Conservation (phyloP, 1,140 invertebrate genomes). For the Teleopsis dalmanni region DNA sequence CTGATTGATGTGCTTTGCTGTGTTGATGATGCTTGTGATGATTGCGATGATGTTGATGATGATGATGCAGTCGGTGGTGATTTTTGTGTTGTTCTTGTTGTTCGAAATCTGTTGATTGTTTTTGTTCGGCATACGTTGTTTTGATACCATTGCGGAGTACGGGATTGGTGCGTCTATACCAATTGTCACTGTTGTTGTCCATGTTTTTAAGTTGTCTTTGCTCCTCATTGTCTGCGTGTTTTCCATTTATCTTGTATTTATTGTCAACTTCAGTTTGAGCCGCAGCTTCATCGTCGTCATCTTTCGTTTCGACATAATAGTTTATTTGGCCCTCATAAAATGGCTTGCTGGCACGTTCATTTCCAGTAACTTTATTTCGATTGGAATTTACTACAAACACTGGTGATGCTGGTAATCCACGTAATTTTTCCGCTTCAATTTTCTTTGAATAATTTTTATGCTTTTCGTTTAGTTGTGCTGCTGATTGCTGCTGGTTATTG, state of each 20-base stretch:
- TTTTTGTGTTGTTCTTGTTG: constrained; percentile 3
- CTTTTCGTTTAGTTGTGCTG: no score
- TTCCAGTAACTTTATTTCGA: neutral
- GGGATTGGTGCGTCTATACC: constrained; percentile 34
- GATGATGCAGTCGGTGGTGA: constrained; percentile 10
- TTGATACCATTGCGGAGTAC: constrained; percentile 31
- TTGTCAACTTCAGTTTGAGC: neutral
- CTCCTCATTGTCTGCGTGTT: neutral
- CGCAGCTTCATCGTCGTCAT: constrained; percentile 5
- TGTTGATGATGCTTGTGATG: constrained; percentile 6
- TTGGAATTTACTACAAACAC: constrained; percentile 8
- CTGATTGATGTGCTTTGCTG: constrained; percentile 5
- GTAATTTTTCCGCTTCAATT: constrained; percentile 9
- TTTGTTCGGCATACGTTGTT: constrained; percentile 14
- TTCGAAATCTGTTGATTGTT: constrained; percentile 9
- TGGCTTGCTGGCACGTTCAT: constrained; percentile 9
- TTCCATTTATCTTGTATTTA: constrained; percentile 2
- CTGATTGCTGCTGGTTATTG: neutral
- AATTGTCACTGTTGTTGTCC: constrained; percentile 34
- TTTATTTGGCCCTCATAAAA: constrained; percentile 38
- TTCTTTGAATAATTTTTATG: constrained; percentile 8
- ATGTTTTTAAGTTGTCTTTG: no score
- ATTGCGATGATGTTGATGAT: constrained; percentile 4
- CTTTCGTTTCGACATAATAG: constrained; percentile 25
- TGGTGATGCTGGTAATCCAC: constrained; percentile 9